phyloP scores from a whole-genome alignment of 1,140 invertebrate genomes.

The Conus ventricosus region DNA sequence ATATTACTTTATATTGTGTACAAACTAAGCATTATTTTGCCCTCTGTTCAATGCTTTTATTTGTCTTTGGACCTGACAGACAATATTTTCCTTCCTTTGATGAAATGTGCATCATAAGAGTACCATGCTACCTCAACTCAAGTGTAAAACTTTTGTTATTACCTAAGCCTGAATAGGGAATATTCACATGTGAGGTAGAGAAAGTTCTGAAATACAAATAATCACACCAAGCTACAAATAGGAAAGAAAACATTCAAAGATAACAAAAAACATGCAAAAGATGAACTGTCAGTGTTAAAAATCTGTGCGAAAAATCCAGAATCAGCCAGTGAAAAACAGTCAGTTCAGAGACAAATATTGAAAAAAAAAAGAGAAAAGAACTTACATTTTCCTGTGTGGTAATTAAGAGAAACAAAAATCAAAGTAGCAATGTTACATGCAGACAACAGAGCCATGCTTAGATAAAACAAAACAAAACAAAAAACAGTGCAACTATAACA shows the following conservation, averaged over 20 bases:
- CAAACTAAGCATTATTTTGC: too few species aligned
- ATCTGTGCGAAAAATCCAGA: background rate
- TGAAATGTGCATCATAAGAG: too few species aligned
- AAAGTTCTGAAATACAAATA: background rate
- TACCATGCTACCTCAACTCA: too few species aligned
- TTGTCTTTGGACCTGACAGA: too few species aligned
- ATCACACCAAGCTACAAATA: background rate
- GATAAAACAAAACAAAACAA: too few species aligned
- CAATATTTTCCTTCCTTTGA: too few species aligned
- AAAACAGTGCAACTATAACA: too few species aligned
- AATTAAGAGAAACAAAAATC: conserved; percentile 7
- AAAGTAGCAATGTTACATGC: background rate
- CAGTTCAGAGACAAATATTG: background rate
- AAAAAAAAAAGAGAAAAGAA: conserved; percentile 8
- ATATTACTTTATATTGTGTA: too few species aligned
- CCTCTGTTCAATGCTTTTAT: too few species aligned
- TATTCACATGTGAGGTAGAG: background rate
- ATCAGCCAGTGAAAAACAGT: background rate
- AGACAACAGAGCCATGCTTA: background rate
- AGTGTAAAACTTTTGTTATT: too few species aligned
- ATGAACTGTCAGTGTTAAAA: background rate
- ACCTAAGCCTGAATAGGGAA: background rate
- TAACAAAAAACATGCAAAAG: background rate
- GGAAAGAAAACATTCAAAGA: background rate
- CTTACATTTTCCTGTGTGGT: conserved; percentile 35